Conservation (phyloP, 2,888 invertebrate species). For the Geotrupes spiniger region DNA sequence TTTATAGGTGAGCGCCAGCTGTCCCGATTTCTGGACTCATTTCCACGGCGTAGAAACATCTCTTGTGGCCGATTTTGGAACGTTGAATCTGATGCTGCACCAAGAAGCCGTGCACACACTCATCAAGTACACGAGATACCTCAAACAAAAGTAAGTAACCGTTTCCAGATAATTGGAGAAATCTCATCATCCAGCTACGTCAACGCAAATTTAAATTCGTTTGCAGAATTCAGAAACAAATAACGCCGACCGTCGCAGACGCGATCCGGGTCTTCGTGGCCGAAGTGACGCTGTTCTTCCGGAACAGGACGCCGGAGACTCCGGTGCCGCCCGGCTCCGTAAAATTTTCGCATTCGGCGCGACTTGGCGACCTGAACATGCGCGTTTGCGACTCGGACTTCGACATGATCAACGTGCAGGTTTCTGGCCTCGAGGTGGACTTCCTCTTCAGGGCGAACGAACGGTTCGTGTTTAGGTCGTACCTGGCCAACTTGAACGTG, state of each 20-base stretch:
- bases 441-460: slow-evolving; percentile 76
- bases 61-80: slow-evolving; percentile 66
- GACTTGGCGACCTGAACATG: slow-evolving; percentile 60
- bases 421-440: slow-evolving; percentile 69
- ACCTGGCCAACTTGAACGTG: slow-evolving; percentile 64
- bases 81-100: slow-evolving; percentile 64
- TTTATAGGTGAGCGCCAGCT: slow-evolving; percentile 69
- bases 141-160: slow-evolving; percentile 59
- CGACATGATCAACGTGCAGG: slow-evolving; percentile 64
- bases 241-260: slow-evolving; percentile 33
- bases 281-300: slow-evolving; percentile 5
- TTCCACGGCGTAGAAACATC: slow-evolving; percentile 80
- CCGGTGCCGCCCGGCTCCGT: slow-evolving; percentile 75
- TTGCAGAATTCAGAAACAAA: slow-evolving; percentile 34
- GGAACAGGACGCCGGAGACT: slow-evolving; percentile 51
- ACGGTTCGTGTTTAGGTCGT: slow-evolving; percentile 68
- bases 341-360: slow-evolving; percentile 69
- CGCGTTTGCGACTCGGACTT: slow-evolving; percentile 69
- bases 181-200: too few relatives aligned
- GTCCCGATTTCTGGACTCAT: slow-evolving; percentile 78
- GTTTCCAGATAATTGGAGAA: too few relatives aligned
- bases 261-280: slow-evolving; percentile 8
- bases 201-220: slow-evolving; percentile 10
- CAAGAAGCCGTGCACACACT: slow-evolving; percentile 70
- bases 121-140: slow-evolving; percentile 65